Percentiles rank a stretch among this genome's conserved stretches.
Evolutionary conservation across 53 echinoderm and acorn worm genomes (phyloP).

Genomic region (Holothuria scabra): DNA sequence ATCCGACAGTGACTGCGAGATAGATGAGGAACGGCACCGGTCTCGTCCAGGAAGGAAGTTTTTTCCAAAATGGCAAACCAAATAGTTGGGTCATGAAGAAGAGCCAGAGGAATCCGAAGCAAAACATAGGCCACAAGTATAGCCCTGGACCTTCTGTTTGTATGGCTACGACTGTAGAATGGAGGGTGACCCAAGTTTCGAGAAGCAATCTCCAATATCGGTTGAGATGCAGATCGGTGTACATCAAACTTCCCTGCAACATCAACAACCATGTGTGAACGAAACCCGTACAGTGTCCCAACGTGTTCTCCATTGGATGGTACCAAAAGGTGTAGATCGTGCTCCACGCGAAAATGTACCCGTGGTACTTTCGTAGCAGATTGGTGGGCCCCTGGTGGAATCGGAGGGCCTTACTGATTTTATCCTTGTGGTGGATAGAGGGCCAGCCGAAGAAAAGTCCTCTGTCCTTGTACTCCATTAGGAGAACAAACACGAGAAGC

Average conservation of each 20-base stretch:
- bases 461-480: conserved; percentile 82
- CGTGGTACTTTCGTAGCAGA: conserved; percentile 79
- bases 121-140: conserved; percentile 84
- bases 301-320: conserved; percentile 91
- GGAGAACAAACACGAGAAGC: conserved; percentile 80
- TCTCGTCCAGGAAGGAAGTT: conserved; percentile 61
- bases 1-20: conserved; percentile 33
- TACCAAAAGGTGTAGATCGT: conserved; percentile 92
- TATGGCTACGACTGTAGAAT: conserved; percentile 69
- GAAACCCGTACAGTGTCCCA: conserved; percentile 79
- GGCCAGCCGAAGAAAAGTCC: conserved; percentile 90
- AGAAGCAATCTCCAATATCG: conserved; percentile 79
- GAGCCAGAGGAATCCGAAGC: conserved; percentile 85
- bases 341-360: conserved; percentile 86
- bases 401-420: conserved; percentile 55
- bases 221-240: conserved; percentile 79
- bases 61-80: conserved; percentile 73
- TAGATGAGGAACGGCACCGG: conserved; percentile 63
- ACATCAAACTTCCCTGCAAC: conserved; percentile 91
- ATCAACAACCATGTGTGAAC: conserved; percentile 81
- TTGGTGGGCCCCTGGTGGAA: conserved; percentile 66
- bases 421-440: conserved; percentile 58
- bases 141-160: conserved; percentile 84
- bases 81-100: conserved; percentile 84
- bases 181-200: conserved; percentile 80